Base-by-base conservation (phyloP, 2,797 vertebrate species). In the Apodemus agrarius region DNA sequence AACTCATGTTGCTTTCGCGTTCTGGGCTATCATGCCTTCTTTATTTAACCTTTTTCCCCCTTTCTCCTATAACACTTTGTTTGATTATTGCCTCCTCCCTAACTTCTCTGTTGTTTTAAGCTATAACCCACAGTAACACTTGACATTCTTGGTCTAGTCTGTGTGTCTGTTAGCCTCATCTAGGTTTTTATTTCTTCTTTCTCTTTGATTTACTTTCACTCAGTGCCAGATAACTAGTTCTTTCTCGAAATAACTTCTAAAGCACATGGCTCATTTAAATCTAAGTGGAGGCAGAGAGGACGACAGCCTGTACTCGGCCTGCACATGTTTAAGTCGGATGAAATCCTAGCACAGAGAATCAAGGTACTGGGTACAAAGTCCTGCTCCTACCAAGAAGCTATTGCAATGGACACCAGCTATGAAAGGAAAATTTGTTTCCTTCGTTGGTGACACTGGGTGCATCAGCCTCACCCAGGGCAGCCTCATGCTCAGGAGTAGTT, bases 181-280 rank as follows among this genome's bases (percentile, higher is more conserved):
- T 82, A 40, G 80, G 34, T 57, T 82, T 24, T 10, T 82, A 14
- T 40, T 61, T 40, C 34, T 61, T 61, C 22, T 10, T 82, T 61
- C n/a, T 82, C 80, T 29, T 40, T 82, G 8, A 26, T 61, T 80
- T 82, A 82, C 22, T 61, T 59, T 82, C n/a, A 26, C n/a, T 82
- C n/a, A 40, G 54, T 40, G 59, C n/a, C 22, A 61, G 40, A n/a
- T 79, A 87, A 90, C 37, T 80, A 63, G 74, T 95, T 89, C 2
- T 91, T 22, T 90, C 80, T 79, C 82, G 37, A 87, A 43, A 29
- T n/a, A 90, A 8, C 46, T 49, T 95, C 81, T 69, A 79, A 79
- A n/a, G 29, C 78, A 74, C 52, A 76, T 49, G 81, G 82, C 26
- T 90, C 43, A 83, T 83, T 88, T 90, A 61, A 83, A 83, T 88